Base-by-base conservation (phyloP, 2,888 invertebrate species). In the Odiellus spinosus region DNA sequence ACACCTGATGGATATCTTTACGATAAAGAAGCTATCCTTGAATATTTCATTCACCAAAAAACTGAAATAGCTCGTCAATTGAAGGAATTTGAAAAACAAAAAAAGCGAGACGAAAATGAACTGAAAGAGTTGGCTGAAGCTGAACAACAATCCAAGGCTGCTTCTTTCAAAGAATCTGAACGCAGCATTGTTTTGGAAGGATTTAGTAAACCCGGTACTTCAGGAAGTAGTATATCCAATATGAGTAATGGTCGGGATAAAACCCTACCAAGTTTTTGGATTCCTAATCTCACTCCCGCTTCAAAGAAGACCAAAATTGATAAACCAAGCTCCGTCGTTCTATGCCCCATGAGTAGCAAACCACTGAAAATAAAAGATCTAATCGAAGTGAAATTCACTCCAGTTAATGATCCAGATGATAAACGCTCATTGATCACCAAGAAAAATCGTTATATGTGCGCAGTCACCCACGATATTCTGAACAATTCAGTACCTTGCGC, bases 1-100 rank as follows among this genome's bases (percentile, higher is more conserved):
- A 85, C 85, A 5, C 77, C 78, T 64, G 86, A 95, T 61, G 98
- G 98, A 0, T 87, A 79, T 64, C 71, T 99, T 11, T 98, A 85
- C 64, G 98, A 99, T 63, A 93, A 95, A 62, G 93, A 96, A 72
- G 84, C 93, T 2, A 86, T 99, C 58, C 68, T 98, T 2, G 84
- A 93, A 62, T 96, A 95, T 58, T 82, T 98, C 46, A 76, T 98
- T 19, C 77, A 86, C 2, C 91, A 93, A 66, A 98, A 96, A 65
- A 84, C 78, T 60, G 90, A 91, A 64, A 83, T 85, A 61, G 78
- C 78, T 10, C 76, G 85, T 40, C 83, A 87, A 64, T 57, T 91
- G 56, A 95, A 95, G 62, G 87, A 87, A 61, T 98, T 80, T 66
- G 90, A 93, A 61, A 80, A 56, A 79, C 90, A 59, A 78, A 84